Percentiles rank a stretch among this genome's conserved stretches.
These are phyloP conservation scores for Trichonephila clavipes DNA, from an alignment of 1,140 invertebrate species.

Conservation along the genomic window DNA sequence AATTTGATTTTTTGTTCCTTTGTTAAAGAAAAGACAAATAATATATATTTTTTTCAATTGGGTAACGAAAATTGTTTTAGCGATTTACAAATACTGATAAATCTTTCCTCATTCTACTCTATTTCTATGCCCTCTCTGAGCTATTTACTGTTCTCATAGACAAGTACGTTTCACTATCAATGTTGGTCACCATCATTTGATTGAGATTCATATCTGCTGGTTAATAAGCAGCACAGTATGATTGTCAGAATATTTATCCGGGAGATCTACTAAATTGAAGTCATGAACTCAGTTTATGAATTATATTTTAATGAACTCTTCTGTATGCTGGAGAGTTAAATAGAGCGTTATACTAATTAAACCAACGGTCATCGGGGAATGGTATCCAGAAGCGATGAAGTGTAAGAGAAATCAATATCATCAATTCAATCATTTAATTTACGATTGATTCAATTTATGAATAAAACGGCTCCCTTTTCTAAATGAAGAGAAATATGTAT, in stretches of 20 bases:
- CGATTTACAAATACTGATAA: too few species aligned
- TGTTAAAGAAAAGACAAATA: too few species aligned
- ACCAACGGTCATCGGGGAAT: conserved; percentile 5
- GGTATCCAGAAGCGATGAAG: not conserved
- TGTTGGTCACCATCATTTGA: not conserved
- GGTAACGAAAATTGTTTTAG: too few species aligned
- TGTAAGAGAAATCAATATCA: not conserved
- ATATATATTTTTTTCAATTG: too few species aligned
- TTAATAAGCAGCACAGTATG: not conserved
- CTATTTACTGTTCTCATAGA: too few species aligned
- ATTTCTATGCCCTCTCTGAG: too few species aligned
- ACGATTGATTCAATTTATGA: not conserved
- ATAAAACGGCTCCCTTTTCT: not conserved
- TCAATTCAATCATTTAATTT: not conserved
- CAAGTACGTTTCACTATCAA: not conserved
- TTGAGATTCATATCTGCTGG: not conserved
- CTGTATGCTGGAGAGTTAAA: not conserved
- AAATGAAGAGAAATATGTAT: too few species aligned
- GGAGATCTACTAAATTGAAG: not conserved
- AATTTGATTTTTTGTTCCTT: too few species aligned
- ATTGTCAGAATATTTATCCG: not conserved
- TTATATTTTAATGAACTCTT: not conserved
- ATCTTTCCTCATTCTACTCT: too few species aligned
- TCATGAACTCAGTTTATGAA: not conserved
- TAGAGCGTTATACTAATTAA: conserved; percentile 20